Percentiles rank a stretch among this genome's conserved stretches.
phyloP scores from a whole-genome alignment of 2,113 vertebrate species.

The Leiothrix lutea region DNA sequence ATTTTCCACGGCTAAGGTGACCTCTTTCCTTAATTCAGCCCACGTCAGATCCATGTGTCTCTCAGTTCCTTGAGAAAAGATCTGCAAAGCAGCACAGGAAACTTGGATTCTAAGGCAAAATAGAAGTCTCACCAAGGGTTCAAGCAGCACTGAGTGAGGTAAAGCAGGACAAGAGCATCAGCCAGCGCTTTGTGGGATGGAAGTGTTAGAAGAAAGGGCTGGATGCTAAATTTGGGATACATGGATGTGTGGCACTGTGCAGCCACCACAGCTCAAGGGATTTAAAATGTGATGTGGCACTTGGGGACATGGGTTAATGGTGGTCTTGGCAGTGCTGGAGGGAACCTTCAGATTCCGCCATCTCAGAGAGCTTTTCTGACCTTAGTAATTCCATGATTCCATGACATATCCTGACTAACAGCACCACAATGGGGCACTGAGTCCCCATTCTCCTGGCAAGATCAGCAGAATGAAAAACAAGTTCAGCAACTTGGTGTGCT shows the following conservation, averaged over 20 bases:
- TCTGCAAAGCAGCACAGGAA: slow-evolving; percentile 70
- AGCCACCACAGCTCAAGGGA: not conserved
- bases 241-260: not conserved
- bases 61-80: slow-evolving; percentile 84
- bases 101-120: not conserved
- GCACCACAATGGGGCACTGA: accelerated
- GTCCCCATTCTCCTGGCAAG: not conserved
- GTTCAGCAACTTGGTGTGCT: not conserved
- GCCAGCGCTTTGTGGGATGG: accelerated
- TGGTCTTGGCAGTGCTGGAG: not conserved
- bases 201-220: not conserved
- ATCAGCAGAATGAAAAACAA: not conserved
- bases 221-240: not conserved
- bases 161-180: not conserved
- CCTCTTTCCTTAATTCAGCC: slow-evolving; percentile 89
- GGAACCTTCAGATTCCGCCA: not conserved
- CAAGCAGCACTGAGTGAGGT: not conserved
- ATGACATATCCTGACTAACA: not conserved
- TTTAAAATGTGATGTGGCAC: not conserved
- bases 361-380: not conserved
- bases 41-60: slow-evolving; percentile 81
- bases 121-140: not conserved
- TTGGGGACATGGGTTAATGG: not conserved
- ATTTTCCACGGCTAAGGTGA: slow-evolving; percentile 88
- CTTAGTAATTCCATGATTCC: not conserved